Conservation (phyloP, 2,113 vertebrate genomes). For the Nothobranchius furzeri region DNA sequence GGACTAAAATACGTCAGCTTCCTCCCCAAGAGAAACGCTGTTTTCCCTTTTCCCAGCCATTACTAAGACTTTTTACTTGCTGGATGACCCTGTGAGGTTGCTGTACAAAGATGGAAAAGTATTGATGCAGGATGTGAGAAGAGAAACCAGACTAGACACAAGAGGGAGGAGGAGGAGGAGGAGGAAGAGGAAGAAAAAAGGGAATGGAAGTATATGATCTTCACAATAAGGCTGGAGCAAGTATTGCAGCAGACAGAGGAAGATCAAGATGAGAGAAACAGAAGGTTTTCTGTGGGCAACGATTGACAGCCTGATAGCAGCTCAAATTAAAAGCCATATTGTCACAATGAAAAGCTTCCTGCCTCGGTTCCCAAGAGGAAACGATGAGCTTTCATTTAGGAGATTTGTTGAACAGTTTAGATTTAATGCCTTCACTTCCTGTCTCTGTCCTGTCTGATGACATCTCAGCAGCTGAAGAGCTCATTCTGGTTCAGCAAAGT, state of each 20-base stretch:
- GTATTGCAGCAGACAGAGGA: constrained; percentile 1
- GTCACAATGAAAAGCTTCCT: constrained; percentile 45
- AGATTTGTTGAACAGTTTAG: constrained; percentile 37
- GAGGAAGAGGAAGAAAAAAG: too few relatives aligned
- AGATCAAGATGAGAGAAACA: constrained; percentile 17
- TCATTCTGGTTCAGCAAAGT: constrained; percentile 38
- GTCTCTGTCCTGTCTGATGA: constrained; percentile 18
- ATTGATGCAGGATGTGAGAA: background rate
- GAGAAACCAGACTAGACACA: background rate
- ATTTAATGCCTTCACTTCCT: constrained; percentile 42
- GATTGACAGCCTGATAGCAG: constrained; percentile 34
- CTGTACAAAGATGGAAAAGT: background rate
- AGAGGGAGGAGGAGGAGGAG: background rate
- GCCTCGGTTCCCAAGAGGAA: constrained; percentile 28
- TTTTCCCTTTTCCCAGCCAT: constrained; percentile 39
- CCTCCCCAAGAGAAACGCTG: constrained; percentile 27
- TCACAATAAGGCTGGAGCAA: constrained; percentile 8
- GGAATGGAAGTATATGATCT: constrained; percentile 11
- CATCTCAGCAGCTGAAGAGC: background rate
- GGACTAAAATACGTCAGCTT: constrained; percentile 18
- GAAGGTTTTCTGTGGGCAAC: constrained; percentile 17
- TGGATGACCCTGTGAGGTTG: constrained; percentile 21
- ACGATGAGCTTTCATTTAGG: constrained; percentile 30
- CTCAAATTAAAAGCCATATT: constrained; percentile 39
- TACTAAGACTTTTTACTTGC: constrained; percentile 31